Evolutionary conservation across 2,113 vertebrate genomes (phyloP).

Genomic region (Apteryx owenii): DNA sequence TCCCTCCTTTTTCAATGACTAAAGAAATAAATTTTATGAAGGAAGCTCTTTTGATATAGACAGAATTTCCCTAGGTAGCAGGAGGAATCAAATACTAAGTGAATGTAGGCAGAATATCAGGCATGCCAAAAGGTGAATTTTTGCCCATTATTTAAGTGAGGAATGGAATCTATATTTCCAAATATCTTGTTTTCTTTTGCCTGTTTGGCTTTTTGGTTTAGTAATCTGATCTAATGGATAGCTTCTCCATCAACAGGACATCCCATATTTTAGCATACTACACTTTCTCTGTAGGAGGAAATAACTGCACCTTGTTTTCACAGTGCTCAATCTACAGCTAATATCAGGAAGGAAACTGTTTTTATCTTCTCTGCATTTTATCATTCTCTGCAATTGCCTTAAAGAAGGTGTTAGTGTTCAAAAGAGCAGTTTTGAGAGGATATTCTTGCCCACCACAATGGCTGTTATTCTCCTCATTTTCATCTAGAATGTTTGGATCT

Average conservation of each 20-base stretch:
- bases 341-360: not conserved
- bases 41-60: not conserved
- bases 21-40: not conserved
- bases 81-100: not conserved
- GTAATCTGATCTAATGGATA: not conserved
- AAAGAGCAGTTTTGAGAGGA: not conserved
- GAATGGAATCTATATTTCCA: not conserved
- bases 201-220: not conserved
- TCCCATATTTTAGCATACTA: not conserved
- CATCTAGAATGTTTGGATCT: not conserved
- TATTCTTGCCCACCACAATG: not conserved
- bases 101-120: not conserved
- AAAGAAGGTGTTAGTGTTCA: not conserved
- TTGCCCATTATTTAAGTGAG: not conserved
- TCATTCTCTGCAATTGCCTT: not conserved
- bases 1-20: not conserved
- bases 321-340: not conserved
- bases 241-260: not conserved
- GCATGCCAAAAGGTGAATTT: not conserved
- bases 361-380: not conserved
- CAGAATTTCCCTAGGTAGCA: not conserved
- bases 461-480: not conserved
- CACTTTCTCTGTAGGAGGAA: not conserved
- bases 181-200: not conserved
- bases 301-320: not conserved